These are phyloP conservation scores for Ophion costatus DNA, from an alignment of 2,888 invertebrate genomes.

Conservation along the genomic window DNA sequence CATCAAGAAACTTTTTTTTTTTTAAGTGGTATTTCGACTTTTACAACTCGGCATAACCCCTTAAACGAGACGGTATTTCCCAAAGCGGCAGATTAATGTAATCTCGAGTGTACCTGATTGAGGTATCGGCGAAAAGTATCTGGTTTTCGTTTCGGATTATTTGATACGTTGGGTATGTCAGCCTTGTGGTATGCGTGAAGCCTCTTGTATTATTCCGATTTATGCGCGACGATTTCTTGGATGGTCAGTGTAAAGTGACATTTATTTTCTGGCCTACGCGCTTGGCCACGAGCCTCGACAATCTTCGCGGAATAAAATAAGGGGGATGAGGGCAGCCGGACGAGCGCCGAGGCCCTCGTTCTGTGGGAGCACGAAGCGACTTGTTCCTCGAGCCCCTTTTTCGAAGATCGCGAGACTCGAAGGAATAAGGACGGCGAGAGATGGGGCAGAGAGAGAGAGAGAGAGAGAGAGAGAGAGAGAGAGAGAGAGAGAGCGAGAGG, in stretches of 20 bases:
- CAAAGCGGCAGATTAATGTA: no score
- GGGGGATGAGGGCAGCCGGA: conserved; percentile 57
- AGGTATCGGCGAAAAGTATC: not conserved
- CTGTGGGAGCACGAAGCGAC: conserved; percentile 40
- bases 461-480: not conserved
- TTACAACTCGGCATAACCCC: no score
- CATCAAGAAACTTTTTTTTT: no score
- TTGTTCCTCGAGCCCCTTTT: conserved; percentile 27
- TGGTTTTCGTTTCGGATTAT: not conserved
- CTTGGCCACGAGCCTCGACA: conserved; percentile 24
- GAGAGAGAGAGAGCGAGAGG: conserved; percentile 4
- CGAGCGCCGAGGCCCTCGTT: conserved; percentile 31
- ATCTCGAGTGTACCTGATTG: no score
- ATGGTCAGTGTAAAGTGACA: conserved; percentile 20
- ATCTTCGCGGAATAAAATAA: conserved; percentile 36
- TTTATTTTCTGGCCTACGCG: not conserved
- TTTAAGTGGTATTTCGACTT: no score
- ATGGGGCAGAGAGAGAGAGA: conserved; percentile 14
- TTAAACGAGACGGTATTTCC: no score
- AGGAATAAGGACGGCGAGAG: conserved; percentile 34
- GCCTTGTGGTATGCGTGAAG: not conserved
- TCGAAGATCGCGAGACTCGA: conserved; percentile 42
- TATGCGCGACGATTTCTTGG: conserved; percentile 14
- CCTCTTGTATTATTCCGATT: conserved; percentile 17
- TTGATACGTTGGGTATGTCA: not conserved